Base-by-base conservation (phyloP, 2,888 invertebrate genomes). In the Dynastes maya region DNA sequence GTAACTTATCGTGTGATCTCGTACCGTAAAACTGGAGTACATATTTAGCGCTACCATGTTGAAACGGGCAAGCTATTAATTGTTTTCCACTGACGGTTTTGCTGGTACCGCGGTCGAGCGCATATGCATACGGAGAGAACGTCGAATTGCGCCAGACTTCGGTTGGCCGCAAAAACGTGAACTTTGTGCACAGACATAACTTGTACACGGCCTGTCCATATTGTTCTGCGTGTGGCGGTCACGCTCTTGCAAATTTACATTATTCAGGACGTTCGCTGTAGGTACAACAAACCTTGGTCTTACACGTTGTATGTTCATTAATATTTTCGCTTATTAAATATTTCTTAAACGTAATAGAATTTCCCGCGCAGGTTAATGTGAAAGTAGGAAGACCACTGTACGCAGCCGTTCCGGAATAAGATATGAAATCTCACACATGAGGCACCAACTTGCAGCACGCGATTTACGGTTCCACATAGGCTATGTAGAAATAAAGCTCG, bases 121-220 rank as follows among this genome's bases (percentile, higher is more conserved):
- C 16, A 58, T 58, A 58, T 58, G 55, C 22, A 58, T 58, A 22
- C 22, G n/a, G 16, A 72, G 22, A 55, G 58, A 72, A 37, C 58
- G n/a, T 72, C 55, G 61, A 55, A 37, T 72, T 32, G 61, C 61
- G 61, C 37, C 61, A 40, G 72, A 72, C 27, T 16, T 55, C 22
- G 40, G 58, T 72, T 55, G 37, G 65, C 76, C 76, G 63, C 77
- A 58, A 77, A 77, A 77, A 61, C 70, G 45, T 49, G 58, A 71
- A 77, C 45, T 70, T 71, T 71, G 61, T 51, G 61, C 61, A 70
- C 70, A 37, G 2, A 37, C 32, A 70, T 61, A 77, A 55, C 68
- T 58, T 55, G 68, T 70, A 63, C 63, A 55, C 63, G 45, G 45
- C 8, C 13, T 27, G 63, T 4, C 32, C 2, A 5, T 37, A 5